Conservation (phyloP, 1,140 invertebrate genomes). For the Palaemon carinicauda region DNA sequence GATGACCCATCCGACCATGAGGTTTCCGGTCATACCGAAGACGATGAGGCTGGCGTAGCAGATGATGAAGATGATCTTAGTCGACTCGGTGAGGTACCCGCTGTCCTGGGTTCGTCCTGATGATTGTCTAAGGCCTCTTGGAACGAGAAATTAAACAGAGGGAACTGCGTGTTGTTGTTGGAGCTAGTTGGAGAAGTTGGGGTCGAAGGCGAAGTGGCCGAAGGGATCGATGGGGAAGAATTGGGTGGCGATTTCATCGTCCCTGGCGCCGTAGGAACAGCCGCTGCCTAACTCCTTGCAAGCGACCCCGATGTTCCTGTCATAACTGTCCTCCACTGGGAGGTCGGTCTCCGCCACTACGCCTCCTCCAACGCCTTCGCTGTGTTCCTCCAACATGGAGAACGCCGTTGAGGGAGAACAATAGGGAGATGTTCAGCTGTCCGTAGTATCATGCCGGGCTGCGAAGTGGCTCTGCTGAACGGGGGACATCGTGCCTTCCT, state of each 20-base stretch:
- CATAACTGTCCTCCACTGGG: background rate
- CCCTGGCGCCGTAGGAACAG: background rate
- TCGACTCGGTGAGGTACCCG: conserved; percentile 62
- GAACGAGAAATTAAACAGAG: conserved; percentile 68
- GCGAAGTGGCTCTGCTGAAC: no score
- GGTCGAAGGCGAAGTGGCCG: conserved; percentile 24
- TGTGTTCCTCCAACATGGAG: conserved; percentile 16
- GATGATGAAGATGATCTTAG: conserved; percentile 58
- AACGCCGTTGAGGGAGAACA: background rate
- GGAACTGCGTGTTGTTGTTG: conserved; percentile 63
- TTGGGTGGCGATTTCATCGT: background rate
- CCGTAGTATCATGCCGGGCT: no score
- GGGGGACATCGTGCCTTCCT: no score
- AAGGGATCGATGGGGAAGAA: conserved; percentile 5
- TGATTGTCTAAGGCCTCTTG: conserved; percentile 63
- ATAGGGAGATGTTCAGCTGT: no score
- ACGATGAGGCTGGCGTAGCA: conserved; percentile 65
- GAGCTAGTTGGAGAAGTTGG: background rate
- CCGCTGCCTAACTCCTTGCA: conserved; percentile 20
- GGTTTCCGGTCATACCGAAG: conserved; percentile 65
- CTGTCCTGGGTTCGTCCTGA: conserved; percentile 60
- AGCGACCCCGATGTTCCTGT: background rate
- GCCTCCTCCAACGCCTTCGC: background rate
- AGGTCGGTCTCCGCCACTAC: background rate
- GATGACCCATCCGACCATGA: conserved; percentile 66